Base-by-base conservation (phyloP, 2,797 vertebrate genomes). In the Hippopotamyrus pictus region DNA sequence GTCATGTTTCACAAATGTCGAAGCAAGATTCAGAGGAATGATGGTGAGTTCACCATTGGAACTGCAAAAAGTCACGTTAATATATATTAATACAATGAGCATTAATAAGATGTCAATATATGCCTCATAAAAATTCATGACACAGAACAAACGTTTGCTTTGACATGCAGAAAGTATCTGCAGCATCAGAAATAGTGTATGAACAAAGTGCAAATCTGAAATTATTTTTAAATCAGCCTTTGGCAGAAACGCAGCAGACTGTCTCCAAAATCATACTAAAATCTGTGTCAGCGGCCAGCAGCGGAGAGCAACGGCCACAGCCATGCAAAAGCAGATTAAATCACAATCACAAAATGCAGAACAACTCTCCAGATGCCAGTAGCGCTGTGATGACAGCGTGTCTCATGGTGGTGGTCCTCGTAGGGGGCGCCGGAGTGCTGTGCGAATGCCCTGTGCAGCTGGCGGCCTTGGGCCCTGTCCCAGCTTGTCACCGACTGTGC, bases 221-320 rank as follows among this genome's bases (percentile, higher is more conserved):
- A 76, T 76, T 76, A 76, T 76, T 76, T 76, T 41, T 76, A 76
- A 41, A 76, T 76, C 69, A 76, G 69, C 69, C 69, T 76, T 76
- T 76, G 69, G 69, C 69, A 76, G 69, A 76, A 76, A 76, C 2
- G 0, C 29, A 19, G 6, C 29, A 37, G 69, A 41, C 33, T 41
- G 7, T 76, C 69, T 44, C 69, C 69, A 76, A 41, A 76, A 76
- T 76, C 29, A 76, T 76, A 25, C 69, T 76, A 76, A 76, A 76
- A 76, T 76, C 69, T 76, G 69, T 76, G 69, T 76, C 69, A 76
- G 33, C 33, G 14, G 33, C 5, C 29, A 41, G 69, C 69, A 76
- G 69, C 2, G 14, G 33, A 41, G 69, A 76, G 29, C 33, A 41
- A 33, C 5, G 33, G 37, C 69, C 69, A 19, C 69, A 76, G 69